Conservation (phyloP, 2,113 vertebrate genomes). For the Macquaria ambigua region DNA sequence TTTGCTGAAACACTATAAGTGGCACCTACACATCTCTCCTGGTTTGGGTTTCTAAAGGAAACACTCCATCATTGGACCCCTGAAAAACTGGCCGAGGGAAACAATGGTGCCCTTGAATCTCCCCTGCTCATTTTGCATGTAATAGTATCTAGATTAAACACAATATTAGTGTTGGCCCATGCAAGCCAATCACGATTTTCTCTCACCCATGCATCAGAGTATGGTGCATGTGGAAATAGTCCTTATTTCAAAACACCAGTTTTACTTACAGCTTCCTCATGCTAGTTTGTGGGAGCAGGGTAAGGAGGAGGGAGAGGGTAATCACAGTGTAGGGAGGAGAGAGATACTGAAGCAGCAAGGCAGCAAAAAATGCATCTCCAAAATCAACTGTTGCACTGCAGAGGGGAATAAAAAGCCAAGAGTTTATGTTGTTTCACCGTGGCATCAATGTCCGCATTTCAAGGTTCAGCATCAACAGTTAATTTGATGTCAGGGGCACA, state of each 20-base stretch:
- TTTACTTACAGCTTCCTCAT: conserved; percentile 65
- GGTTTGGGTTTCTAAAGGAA: conserved; percentile 80
- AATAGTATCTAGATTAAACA: conserved; percentile 85
- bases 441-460: background rate
- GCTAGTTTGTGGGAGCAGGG: conserved; percentile 35
- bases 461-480: conserved; percentile 36
- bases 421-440: conserved; percentile 23
- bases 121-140: conserved; percentile 78
- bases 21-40: conserved; percentile 62
- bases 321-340: conserved; percentile 56
- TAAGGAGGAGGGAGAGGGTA: conserved; percentile 30
- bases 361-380: conserved; percentile 42
- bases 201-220: conserved; percentile 71
- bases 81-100: conserved; percentile 64
- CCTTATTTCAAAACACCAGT: conserved; percentile 64
- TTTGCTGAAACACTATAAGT: conserved; percentile 40
- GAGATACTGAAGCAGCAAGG: conserved; percentile 29
- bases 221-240: conserved; percentile 65
- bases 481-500: conserved; percentile 17
- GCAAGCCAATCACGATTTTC: conserved; percentile 65
- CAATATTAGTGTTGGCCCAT: conserved; percentile 84
- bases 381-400: conserved; percentile 26
- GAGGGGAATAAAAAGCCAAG: conserved; percentile 13
- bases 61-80: conserved; percentile 68
- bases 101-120: conserved; percentile 84